These are phyloP conservation scores for Alfaro cultratus DNA, from an alignment of 2,797 vertebrate genomes.

Conservation along the genomic window DNA sequence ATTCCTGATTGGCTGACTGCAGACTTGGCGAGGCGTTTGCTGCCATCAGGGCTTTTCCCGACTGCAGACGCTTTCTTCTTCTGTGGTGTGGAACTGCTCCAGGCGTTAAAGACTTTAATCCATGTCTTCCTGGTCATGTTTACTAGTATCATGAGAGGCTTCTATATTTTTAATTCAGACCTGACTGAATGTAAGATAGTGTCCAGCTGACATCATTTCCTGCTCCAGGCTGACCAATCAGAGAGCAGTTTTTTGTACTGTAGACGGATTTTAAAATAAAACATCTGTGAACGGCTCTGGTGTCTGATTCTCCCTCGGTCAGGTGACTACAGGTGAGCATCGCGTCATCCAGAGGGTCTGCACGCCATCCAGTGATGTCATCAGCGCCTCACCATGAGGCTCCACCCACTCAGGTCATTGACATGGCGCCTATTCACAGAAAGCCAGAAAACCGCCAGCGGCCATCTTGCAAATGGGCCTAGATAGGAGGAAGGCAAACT, in stretches of 20 bases:
- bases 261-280: constrained; percentile 51
- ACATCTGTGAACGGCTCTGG: neutral
- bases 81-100: neutral
- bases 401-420: neutral
- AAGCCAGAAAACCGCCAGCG: too few relatives aligned
- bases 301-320: neutral
- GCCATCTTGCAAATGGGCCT: too few relatives aligned
- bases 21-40: neutral
- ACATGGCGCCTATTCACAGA: neutral
- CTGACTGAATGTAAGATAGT: constrained; percentile 29
- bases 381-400: neutral
- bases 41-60: neutral
- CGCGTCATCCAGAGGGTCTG: neutral
- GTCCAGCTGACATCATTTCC: constrained; percentile 22
- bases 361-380: neutral
- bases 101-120: neutral
- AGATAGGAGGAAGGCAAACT: too few relatives aligned
- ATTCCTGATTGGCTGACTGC: constrained; percentile 2
- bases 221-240: constrained; percentile 21
- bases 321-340: neutral
- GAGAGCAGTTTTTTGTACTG: constrained; percentile 31
- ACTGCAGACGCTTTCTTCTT: neutral
- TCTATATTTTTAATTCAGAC: constrained; percentile 39
- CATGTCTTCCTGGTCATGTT: constrained; percentile 22
- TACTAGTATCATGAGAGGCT: constrained; percentile 43